Evolutionary conservation across 2,888 invertebrate genomes (phyloP), one percentile per base, ranked within the genome.

Genomic region (Macrophya annulata): DNA sequence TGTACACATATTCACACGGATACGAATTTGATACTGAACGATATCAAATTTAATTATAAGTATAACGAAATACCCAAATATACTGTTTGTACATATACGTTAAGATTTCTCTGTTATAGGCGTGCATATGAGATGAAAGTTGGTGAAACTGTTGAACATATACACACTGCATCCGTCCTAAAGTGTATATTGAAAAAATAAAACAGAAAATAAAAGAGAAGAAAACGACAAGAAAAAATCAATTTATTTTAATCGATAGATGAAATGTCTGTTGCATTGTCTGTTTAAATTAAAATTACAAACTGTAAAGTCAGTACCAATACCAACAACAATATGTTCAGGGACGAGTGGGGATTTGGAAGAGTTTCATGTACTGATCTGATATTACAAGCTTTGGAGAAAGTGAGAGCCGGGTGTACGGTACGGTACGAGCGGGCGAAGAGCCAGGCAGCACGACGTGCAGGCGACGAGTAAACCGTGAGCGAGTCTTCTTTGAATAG

Each of bases 281-380:
- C 9, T 48, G 37, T 77, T 51, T 48, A 8, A 51, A 55, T 55
- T n/a, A 77, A 37, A 55, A 17, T 48, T 5, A 55, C 43, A 21
- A 81, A 37, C 8, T 25, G 10, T 43, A 21, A 40, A 43, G 31
- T 37, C 31, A 15, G 62, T 81, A 62, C 40, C 81, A 59, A 51
- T 81, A 62, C 21, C 21, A 21, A 1, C n/a, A 45, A 74, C n/a
- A 45, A 62, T 62, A 81, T 51, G 37, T 25, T 21, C 51, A 43
- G 17, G n/a, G 21, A 62, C 81, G 43, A 68, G 83, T 83, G 85
- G 79, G 85, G 71, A 68, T 37, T 48, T 90, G 90, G 92, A 92
- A 92, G 93, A 93, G 93, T 92, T 93, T 91, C 91, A 92, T 89
- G 87, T 89, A 91, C 92, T 90, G 90, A 92, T 92, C 92, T 91